Evolutionary conservation across 2,113 vertebrate species (phyloP), one percentile per base, ranked within the genome.

Genomic region (Calypte anna): DNA sequence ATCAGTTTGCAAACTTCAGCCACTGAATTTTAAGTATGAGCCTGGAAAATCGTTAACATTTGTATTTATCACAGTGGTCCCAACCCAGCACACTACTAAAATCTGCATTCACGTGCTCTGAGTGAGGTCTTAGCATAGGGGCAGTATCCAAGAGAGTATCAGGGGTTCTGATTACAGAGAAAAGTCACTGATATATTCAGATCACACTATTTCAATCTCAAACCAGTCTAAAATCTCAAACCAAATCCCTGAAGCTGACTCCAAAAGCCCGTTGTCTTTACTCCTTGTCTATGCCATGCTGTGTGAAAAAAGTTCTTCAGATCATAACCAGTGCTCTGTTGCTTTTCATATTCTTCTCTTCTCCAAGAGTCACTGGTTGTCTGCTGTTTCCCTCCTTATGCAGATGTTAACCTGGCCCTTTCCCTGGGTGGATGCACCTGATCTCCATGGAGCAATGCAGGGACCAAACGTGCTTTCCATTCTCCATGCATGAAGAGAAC

Each of bases 1-100:
- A 95, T 93, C 93, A 86, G 94, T 96, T 96, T 97, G 95, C 90
- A 97, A 96, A 95, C 95, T 95, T 97, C 95, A 91, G 86, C 86
- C 90, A 73, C 86, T 93, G 93, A 95, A 96, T 96, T 93, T 97
- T 93, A 96, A 96, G 90, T 88, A 90, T 76, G n/a, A 94, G 90
- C 92, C 69, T 90, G 66, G 40, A 96, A 94, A 93, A 93, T 93
- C 76, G 93, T 95, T 95, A 96, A 95, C 91, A 90, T 94, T 95
- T 91, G 76, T 91, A 93, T 96, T 95, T 96, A 91, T 82, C 44
- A 46, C 1, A 2, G 80, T 93, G 91, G 91, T 90, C 93, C 15
- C 1, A 0, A 88, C 90, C 92, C 94, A 95, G 90, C 57, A 93
- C 73, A 43, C 77, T 84, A 72, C 44, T 81, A 78, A 95, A 96